phyloP scores from a whole-genome alignment of 2,113 vertebrate genomes.

The Cranoglanis bouderius region DNA sequence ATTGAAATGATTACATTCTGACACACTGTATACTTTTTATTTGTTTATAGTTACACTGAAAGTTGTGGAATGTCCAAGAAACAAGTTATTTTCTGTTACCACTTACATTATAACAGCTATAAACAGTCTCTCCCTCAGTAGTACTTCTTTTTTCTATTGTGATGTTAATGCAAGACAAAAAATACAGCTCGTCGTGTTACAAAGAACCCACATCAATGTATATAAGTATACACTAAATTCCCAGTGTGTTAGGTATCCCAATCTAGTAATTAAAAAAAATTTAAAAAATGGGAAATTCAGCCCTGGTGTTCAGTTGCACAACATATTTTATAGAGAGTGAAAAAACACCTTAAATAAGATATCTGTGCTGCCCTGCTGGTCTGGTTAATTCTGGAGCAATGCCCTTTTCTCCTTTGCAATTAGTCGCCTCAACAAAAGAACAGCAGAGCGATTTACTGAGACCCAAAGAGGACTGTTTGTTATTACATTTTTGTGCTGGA shows the following conservation, averaged over 20 bases:
- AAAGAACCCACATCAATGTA: no score
- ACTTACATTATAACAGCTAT: no score
- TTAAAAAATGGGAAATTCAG: background rate
- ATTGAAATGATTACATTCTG: background rate
- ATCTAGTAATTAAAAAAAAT: background rate
- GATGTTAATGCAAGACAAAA: no score
- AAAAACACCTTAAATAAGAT: background rate
- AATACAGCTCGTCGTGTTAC: no score
- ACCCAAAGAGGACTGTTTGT: constrained; percentile 13
- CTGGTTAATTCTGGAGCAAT: constrained; percentile 13
- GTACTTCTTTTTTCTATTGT: no score
- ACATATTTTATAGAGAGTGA: background rate
- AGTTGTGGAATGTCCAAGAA: no score
- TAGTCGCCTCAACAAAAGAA: constrained; percentile 17
- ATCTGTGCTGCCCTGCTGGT: constrained; percentile 11
- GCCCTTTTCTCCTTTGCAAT: constrained; percentile 30
- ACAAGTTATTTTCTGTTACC: no score
- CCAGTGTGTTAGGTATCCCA: background rate
- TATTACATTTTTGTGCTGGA: constrained; percentile 10
- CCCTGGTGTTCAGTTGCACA: background rate
- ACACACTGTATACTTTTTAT: background rate
- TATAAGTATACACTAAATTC: background rate
- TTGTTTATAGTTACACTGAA: background rate
- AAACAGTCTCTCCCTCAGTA: no score
- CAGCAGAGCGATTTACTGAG: background rate